These are phyloP conservation scores for Alentia gelatinosa DNA, from an alignment of 2,888 invertebrate genomes.

Conservation along the genomic window DNA sequence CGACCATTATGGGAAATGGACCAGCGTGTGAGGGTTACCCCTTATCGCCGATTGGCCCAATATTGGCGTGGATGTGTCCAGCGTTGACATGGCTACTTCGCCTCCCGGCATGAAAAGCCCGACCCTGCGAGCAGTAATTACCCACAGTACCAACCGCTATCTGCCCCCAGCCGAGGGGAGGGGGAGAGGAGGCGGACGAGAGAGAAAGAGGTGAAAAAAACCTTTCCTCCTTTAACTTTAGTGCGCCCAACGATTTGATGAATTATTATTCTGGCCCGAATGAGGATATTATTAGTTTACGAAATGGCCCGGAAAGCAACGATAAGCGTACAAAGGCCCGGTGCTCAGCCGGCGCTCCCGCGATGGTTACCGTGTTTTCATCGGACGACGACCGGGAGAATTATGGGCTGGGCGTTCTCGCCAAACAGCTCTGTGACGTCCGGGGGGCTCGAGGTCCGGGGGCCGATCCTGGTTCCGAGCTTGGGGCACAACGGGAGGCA, in stretches of 20 bases:
- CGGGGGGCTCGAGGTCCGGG: too few relatives aligned
- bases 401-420: background rate
- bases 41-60: conserved; percentile 35
- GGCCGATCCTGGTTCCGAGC: too few relatives aligned
- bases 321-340: conserved; percentile 49
- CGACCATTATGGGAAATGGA: conserved; percentile 31
- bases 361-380: conserved; percentile 26
- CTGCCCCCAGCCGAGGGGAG: background rate
- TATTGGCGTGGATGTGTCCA: conserved; percentile 48
- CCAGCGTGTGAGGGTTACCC: background rate
- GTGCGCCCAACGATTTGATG: conserved; percentile 7
- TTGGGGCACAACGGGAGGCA: too few relatives aligned
- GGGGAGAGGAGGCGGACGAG: background rate
- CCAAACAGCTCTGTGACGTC: too few relatives aligned
- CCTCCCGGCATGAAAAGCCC: background rate
- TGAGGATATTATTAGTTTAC: conserved; percentile 54
- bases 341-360: background rate
- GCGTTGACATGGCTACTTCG: conserved; percentile 9
- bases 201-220: background rate
- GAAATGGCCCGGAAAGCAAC: conserved; percentile 52
- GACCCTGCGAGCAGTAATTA: background rate
- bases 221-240: background rate
- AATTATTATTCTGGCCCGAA: conserved; percentile 51
- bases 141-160: background rate
- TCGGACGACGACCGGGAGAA: background rate